phyloP scores from a whole-genome alignment of 1,140 invertebrate species.

The Cherax quadricarinatus region DNA sequence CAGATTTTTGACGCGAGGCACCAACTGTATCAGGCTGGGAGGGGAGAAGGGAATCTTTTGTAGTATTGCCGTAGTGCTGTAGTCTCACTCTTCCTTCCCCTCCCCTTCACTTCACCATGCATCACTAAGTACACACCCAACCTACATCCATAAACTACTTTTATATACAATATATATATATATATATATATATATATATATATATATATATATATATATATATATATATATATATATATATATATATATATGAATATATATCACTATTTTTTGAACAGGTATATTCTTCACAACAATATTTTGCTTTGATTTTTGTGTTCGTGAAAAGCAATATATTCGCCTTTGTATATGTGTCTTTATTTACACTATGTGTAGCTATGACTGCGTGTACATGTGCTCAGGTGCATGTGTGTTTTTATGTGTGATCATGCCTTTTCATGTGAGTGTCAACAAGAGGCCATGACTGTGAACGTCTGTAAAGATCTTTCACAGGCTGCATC shows the following conservation, averaged over 20 bases:
- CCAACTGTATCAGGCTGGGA: constrained; percentile 15
- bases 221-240: constrained; percentile 26
- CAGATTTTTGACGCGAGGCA: constrained; percentile 52
- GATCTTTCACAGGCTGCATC: too few relatives aligned
- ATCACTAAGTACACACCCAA: background rate
- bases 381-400: constrained; percentile 34
- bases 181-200: background rate
- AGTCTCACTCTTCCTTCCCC: background rate
- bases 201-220: background rate
- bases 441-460: too few relatives aligned
- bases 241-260: constrained; percentile 30
- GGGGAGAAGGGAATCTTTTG: constrained; percentile 1
- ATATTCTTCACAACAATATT: constrained; percentile 40
- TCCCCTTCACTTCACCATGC: constrained; percentile 1
- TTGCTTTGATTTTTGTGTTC: constrained; percentile 33
- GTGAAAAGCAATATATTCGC: constrained; percentile 39
- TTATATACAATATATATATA: background rate
- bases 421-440: too few relatives aligned
- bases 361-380: constrained; percentile 5
- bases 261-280: constrained; percentile 23
- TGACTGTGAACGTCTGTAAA: too few relatives aligned
- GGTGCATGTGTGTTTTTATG: background rate
- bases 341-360: constrained; percentile 17
- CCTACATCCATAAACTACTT: too few relatives aligned
- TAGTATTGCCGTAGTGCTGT: constrained; percentile 26